Percentiles rank a stretch among this genome's conserved stretches.
phyloP scores from a whole-genome alignment of 2,113 vertebrate genomes.

The Lamprotornis superbus region DNA sequence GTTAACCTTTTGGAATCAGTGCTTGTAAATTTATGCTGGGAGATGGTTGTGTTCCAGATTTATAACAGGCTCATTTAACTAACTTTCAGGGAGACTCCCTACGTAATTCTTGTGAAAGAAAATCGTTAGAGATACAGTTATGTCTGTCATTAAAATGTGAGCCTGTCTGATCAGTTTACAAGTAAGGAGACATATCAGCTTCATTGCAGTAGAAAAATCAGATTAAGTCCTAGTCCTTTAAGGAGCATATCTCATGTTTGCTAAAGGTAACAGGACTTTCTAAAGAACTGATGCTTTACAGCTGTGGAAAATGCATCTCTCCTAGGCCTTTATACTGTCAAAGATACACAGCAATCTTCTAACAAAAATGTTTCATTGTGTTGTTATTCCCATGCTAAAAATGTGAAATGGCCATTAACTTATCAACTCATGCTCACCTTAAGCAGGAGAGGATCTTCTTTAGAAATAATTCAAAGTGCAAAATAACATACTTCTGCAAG shows the following conservation, averaged over 20 bases:
- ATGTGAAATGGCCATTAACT: background rate
- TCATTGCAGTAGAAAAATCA: background rate
- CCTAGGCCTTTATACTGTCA: background rate
- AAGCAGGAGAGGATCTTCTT: background rate
- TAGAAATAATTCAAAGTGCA: background rate
- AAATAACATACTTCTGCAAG: background rate
- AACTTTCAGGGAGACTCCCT: background rate
- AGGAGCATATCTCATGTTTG: background rate
- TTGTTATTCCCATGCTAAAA: background rate
- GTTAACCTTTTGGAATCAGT: constrained; percentile 7
- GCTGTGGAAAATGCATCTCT: background rate
- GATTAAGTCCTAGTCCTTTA: background rate
- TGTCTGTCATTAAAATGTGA: background rate
- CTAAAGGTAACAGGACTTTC: background rate
- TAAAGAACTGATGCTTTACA: background rate
- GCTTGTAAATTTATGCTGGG: constrained; percentile 37
- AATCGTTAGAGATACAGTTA: background rate
- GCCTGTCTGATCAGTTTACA: background rate
- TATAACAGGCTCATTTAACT: background rate
- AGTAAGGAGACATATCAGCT: background rate
- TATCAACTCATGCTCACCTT: background rate
- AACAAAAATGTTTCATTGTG: background rate
- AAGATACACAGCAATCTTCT: background rate
- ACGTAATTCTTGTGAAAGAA: background rate
- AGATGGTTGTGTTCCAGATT: constrained; percentile 3